A percentile compares a stretch with the other conserved stretches of the same genome.
phyloP scores from a whole-genome alignment of 2,797 vertebrate species.

The Silurus aristotelis region DNA sequence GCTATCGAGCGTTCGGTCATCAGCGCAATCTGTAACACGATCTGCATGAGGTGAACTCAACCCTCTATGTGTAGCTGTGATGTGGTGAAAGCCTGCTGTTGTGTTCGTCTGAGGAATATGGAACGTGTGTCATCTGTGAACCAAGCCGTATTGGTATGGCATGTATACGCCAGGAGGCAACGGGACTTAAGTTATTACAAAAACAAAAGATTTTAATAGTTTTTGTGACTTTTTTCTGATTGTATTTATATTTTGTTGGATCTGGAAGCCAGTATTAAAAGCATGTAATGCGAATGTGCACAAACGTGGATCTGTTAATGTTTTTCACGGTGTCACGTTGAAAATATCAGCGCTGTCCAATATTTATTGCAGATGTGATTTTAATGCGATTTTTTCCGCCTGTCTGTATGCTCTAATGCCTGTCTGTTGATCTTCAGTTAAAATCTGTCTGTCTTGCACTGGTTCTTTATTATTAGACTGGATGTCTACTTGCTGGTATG shows the following conservation, averaged over 20 bases:
- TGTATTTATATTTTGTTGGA: background rate
- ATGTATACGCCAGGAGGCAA: background rate
- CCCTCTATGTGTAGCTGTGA: background rate
- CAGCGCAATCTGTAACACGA: constrained; percentile 32
- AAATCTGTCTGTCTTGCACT: background rate
- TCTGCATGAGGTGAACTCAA: constrained; percentile 10
- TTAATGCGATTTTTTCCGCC: background rate
- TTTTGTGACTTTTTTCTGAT: background rate
- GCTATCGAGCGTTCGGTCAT: constrained; percentile 28
- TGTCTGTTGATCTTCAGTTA: background rate
- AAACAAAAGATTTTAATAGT: background rate
- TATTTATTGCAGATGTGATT: background rate
- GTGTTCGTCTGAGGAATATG: background rate
- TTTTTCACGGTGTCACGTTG: background rate
- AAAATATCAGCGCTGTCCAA: background rate
- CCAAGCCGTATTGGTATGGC: background rate
- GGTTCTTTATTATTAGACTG: background rate
- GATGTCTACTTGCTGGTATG: background rate
- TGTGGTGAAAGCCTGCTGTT: background rate
- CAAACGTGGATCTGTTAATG: background rate
- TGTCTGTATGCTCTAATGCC: background rate
- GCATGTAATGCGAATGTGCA: background rate
- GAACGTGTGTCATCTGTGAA: background rate
- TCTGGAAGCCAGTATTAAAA: background rate
- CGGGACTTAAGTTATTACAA: background rate